Evolutionary conservation across 1,140 invertebrate species (phyloP), one percentile per base, ranked within the genome.

Genomic region (Drosophila tani): DNA sequence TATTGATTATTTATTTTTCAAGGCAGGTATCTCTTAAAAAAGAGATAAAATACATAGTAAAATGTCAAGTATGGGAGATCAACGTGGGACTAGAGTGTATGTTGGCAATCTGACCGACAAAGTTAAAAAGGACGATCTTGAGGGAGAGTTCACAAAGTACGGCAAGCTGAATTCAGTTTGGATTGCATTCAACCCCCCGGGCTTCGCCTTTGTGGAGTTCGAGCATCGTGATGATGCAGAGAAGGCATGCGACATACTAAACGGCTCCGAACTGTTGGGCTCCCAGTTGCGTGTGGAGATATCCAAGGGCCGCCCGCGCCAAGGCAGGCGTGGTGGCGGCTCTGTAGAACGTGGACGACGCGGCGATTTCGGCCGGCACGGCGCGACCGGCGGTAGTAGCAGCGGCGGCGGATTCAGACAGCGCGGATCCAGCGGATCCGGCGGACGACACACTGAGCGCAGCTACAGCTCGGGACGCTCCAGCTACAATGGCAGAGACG

Each of bases 201-300:
- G 98, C 79, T 99, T 99, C 95, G 99, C 99, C 57, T 99, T 99
- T 94, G 97, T 99, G 90, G 98, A 99, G 94, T 99, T 99, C 94
- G 97, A 98, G 93, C 98, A 98, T 93, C 95, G 96, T 86, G 96
- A 97, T 91, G 98, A 99, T 94, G 98, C 98, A 32, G 97, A 98
- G 93, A 96, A 98, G 93, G 98, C 98, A 40, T 98, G 97, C 92
- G 96, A 96, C 93, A 97, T 95, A 80, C 95, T 99, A 90, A 98
- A 99, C 94, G 98, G 98, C 68, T 95, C 95, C 70, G 96, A 96
- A 84, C 94, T 97, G 75, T 93, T 96, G 93, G 97, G 97, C 70
- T 96, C 96, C 66, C 97, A 96, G 83, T 94, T 97, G 60, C 94
- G 96, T 84, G 97, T 98, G 59, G 97, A 98, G 94, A 96, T 97